Evolutionary conservation across 2,113 vertebrate species (phyloP).

Genomic region (Tachuris rubrigastra): DNA sequence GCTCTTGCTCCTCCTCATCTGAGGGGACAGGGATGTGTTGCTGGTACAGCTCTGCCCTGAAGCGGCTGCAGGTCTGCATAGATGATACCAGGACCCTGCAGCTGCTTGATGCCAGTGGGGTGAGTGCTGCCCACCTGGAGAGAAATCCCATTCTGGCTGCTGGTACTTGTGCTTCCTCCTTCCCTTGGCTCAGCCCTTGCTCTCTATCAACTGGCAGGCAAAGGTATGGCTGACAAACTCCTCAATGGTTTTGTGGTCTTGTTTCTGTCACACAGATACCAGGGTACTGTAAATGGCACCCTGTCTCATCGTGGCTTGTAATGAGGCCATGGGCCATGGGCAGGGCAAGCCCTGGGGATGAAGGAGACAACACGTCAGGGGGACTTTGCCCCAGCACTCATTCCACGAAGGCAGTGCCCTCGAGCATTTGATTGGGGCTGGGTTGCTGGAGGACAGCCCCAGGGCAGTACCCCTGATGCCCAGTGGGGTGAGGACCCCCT

Average conservation of each 20-base stretch:
- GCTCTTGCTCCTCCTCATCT: neutral
- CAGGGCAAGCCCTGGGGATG: neutral
- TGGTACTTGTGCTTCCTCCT: neutral
- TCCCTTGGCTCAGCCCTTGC: neutral
- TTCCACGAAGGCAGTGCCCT: accelerated
- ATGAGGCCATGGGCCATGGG: neutral
- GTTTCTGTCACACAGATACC: accelerated
- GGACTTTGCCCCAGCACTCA: neutral
- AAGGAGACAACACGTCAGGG: accelerated
- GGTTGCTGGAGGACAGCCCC: neutral
- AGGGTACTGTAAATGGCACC: accelerated
- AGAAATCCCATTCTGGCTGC: neutral
- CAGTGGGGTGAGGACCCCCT: accelerated
- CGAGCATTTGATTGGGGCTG: accelerated
- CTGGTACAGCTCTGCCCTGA: neutral
- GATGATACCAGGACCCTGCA: neutral
- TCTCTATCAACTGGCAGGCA: neutral
- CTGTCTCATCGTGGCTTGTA: accelerated
- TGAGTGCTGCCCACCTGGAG: accelerated
- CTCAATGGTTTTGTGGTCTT: accelerated
- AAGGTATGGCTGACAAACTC: neutral
- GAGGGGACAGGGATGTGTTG: accelerated
- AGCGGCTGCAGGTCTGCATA: neutral
- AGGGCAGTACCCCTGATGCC: neutral
- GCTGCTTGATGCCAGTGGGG: accelerated